A percentile compares a stretch with the other conserved stretches of the same genome.
These are phyloP conservation scores for Cheiracanthium punctorium DNA, from an alignment of 2,888 invertebrate genomes.

Conservation along the genomic window DNA sequence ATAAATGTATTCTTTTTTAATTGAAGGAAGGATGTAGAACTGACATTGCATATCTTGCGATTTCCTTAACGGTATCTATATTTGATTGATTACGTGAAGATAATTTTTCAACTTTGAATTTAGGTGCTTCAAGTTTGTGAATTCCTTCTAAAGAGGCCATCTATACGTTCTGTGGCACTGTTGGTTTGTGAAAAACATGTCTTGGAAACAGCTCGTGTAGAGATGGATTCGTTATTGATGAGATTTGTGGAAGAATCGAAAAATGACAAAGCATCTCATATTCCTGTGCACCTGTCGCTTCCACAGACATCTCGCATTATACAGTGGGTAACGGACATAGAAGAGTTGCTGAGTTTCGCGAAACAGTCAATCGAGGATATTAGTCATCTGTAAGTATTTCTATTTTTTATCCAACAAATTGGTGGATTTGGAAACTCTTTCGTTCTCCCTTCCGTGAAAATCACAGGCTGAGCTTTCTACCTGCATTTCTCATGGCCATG, in stretches of 20 bases:
- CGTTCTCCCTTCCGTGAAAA: too few relatives aligned
- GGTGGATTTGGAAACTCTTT: too few relatives aligned
- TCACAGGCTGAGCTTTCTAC: too few relatives aligned
- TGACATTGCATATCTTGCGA: too few relatives aligned
- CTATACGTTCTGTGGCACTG: slow-evolving; percentile 35
- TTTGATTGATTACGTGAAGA: too few relatives aligned
- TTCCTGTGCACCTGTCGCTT: slow-evolving; percentile 32
- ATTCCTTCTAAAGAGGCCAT: slow-evolving; percentile 37
- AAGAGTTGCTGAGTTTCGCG: slow-evolving; percentile 9
- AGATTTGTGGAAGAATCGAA: slow-evolving; percentile 24
- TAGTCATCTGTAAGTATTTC: slow-evolving; percentile 46
- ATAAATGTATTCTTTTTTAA: too few relatives aligned
- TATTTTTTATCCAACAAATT: neutral
- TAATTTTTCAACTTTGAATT: too few relatives aligned
- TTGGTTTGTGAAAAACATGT: slow-evolving; percentile 28
- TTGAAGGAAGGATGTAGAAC: too few relatives aligned
- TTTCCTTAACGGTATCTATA: too few relatives aligned
- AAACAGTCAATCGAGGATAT: slow-evolving; percentile 31
- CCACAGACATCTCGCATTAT: slow-evolving; percentile 34
- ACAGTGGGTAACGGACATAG: slow-evolving; percentile 48
- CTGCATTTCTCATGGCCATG: too few relatives aligned
- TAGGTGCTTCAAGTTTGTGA: slow-evolving; percentile 57
- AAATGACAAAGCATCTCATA: slow-evolving; percentile 4
- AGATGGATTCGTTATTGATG: slow-evolving; percentile 30
- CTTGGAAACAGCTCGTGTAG: slow-evolving; percentile 1